Evolutionary conservation across 2,113 vertebrate species (phyloP), one percentile per base, ranked within the genome.

Genomic region (Macquaria ambigua): DNA sequence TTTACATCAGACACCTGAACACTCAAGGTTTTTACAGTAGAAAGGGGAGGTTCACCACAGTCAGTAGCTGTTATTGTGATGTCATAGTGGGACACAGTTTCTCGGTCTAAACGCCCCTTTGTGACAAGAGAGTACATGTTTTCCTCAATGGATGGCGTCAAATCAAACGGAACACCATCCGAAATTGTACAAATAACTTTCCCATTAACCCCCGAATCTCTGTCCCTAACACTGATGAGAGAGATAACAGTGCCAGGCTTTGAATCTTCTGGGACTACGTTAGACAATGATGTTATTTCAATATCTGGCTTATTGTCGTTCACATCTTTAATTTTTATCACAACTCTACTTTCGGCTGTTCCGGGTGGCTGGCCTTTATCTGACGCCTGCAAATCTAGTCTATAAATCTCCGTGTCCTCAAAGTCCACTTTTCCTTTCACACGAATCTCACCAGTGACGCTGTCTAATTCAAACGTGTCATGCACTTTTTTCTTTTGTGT

Each of bases 301-400:
- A 96, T 93, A 0, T 89, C 89, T 23, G 95, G 95, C 15, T 59
- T 58, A 66, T 96, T 96, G 34, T 96, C 95, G 46, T 96, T 96
- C 1, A 94, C 3, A 28, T 96, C 95, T 61, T 81, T 84, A 12
- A 96, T 90, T 77, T 94, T 92, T 12, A 96, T 91, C 0, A 90
- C 4, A 0, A 96, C 90, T 80, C 92, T 90, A 25, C 89, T 87
- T 81, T 93, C 90, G 0, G 2, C 31, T 0, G 0, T 91, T 39
- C 81, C 76, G 0, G 94, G 93, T 15, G 23, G 87, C 0, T 83
- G 87, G 0, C 94, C 95, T 86, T 93, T 93, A 89, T 96, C 95
- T 12, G 94, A 94, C 7, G 95, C 95, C 20, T 95, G 85, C 1
- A 95, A 8, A 41, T 91, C 88, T 0, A 95, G 41, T 77, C 84